Percentiles rank a stretch among this genome's conserved stretches.
Conservation (phyloP, 2,888 invertebrate species). For the Ochropacha duplaris region DNA sequence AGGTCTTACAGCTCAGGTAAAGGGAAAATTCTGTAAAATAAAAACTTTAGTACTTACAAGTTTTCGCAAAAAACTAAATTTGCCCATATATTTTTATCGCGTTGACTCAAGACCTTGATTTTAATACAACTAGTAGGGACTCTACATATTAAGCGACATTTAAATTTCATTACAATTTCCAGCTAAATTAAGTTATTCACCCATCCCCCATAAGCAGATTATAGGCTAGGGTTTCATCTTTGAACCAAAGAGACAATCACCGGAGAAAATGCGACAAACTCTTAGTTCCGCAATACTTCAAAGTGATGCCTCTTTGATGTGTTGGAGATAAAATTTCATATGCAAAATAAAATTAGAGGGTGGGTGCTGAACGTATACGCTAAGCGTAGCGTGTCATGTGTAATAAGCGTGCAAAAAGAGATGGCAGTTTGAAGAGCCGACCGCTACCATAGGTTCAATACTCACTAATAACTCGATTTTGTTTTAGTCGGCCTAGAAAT, state of each 20-base stretch:
- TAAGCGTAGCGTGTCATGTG: constrained; percentile 55
- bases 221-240: neutral
- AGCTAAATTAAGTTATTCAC: neutral
- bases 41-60: too few relatives aligned
- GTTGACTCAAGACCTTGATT: too few relatives aligned
- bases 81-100: too few relatives aligned
- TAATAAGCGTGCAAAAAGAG: constrained; percentile 61
- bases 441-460: constrained; percentile 15
- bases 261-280: constrained; percentile 31
- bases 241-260: constrained; percentile 29
- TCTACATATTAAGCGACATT: neutral
- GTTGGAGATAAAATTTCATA: constrained; percentile 62
- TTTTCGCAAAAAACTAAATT: too few relatives aligned
- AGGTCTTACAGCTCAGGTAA: too few relatives aligned
- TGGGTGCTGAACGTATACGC: constrained; percentile 40
- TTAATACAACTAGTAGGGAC: too few relatives aligned
- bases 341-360: constrained; percentile 66
- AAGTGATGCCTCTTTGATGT: constrained; percentile 58
- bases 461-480: constrained; percentile 8
- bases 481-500: neutral
- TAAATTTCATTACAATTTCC: neutral
- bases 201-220: neutral
- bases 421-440: constrained; percentile 38
- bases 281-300: constrained; percentile 43
- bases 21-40: too few relatives aligned